These are phyloP conservation scores for Spialia ferax DNA, from an alignment of 2,888 invertebrate genomes.

Conservation along the genomic window DNA sequence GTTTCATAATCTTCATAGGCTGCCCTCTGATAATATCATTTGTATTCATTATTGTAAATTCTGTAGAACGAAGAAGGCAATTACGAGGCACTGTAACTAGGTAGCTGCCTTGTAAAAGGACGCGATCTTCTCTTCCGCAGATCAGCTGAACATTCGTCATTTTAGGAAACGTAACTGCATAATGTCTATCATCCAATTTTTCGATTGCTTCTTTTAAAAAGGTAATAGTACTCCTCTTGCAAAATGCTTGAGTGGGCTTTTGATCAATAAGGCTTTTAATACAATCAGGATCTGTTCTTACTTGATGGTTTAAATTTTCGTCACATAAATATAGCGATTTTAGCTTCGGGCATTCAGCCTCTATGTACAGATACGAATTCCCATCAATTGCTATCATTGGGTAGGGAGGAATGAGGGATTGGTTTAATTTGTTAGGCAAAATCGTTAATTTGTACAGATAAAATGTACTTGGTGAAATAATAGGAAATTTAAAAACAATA, in stretches of 20 bases:
- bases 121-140: neutral
- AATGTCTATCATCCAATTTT: neutral
- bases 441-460: slow-evolving; percentile 30
- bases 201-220: neutral
- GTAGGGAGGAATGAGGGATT: slow-evolving; percentile 2
- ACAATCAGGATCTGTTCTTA: neutral
- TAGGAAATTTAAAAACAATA: slow-evolving; percentile 29
- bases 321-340: neutral
- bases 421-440: slow-evolving; percentile 19
- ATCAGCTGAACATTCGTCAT: neutral
- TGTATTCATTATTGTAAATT: too few species aligned
- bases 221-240: neutral
- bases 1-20: too few species aligned
- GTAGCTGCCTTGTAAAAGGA: neutral
- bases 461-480: slow-evolving; percentile 6
- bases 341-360: slow-evolving; percentile 10
- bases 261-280: neutral
- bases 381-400: neutral
- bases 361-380: neutral
- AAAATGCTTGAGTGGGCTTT: neutral
- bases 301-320: neutral
- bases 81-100: too few species aligned
- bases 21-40: too few species aligned
- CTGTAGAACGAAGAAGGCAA: too few species aligned
- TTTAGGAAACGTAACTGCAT: neutral